phyloP scores from a whole-genome alignment of 30 jellyfish, hydroid and myxozoan genomes.

The Hydractinia symbiolongicarpus region DNA sequence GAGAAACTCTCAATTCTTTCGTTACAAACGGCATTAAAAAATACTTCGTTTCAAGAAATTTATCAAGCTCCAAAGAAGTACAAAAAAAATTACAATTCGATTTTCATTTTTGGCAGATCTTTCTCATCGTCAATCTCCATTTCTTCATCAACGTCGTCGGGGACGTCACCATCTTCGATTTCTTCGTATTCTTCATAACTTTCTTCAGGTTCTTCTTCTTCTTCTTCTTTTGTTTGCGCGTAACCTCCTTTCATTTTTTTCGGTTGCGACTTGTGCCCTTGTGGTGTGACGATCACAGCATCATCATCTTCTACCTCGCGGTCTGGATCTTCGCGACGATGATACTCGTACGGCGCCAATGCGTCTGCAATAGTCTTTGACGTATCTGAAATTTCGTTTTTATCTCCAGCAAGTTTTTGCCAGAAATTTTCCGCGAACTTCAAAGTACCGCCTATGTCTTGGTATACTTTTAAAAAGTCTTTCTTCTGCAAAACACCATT shows the following conservation, averaged over 20 bases:
- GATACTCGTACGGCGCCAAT: constrained; percentile 9
- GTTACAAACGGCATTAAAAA: too few relatives aligned
- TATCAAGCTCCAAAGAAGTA: too few relatives aligned
- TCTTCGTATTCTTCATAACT: constrained; percentile 6
- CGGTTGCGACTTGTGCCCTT: constrained; percentile 17
- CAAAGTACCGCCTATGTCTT: constrained; percentile 42
- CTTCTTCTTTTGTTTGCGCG: constrained; percentile 11
- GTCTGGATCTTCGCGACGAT: constrained; percentile 22
- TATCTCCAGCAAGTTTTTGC: constrained; percentile 26
- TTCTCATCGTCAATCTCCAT: too few relatives aligned
- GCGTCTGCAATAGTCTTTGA: constrained; percentile 11
- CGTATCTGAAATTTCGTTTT: constrained; percentile 21
- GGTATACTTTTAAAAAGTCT: constrained; percentile 27
- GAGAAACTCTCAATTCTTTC: too few relatives aligned
- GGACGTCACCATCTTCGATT: background rate
- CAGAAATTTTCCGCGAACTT: constrained; percentile 34
- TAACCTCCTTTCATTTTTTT: constrained; percentile 21
- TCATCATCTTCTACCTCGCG: constrained; percentile 31
- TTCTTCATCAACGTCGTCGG: too few relatives aligned
- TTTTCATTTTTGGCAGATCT: too few relatives aligned
- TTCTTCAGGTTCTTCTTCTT: constrained; percentile 24
- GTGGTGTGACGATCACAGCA: constrained; percentile 34
- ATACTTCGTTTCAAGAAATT: too few relatives aligned
- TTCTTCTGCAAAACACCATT: constrained; percentile 44
- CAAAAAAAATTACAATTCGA: too few relatives aligned